phyloP scores from a whole-genome alignment of 2,113 vertebrate genomes.

The Zapus hudsonius region DNA sequence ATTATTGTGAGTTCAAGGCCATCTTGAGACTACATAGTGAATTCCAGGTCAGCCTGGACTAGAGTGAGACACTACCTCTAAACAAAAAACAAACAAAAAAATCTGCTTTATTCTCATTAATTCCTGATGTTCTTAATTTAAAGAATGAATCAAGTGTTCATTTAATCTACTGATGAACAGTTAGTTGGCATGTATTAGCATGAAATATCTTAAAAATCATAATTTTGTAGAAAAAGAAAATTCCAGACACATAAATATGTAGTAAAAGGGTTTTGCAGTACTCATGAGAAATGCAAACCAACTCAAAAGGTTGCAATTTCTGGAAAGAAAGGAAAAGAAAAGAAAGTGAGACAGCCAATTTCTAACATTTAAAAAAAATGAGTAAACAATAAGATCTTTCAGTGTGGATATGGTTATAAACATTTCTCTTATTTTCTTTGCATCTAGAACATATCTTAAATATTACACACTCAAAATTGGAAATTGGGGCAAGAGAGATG shows the following conservation, averaged over 20 bases:
- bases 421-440: neutral
- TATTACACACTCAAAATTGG: slow-evolving; percentile 35
- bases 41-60: too few species aligned
- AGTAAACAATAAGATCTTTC: neutral
- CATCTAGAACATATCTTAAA: slow-evolving; percentile 3
- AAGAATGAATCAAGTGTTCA: neutral
- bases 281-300: neutral
- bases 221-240: neutral
- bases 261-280: neutral
- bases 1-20: too few species aligned
- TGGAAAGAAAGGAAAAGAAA: neutral
- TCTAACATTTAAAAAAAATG: neutral
- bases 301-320: neutral
- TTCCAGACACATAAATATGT: neutral
- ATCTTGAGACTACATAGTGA: too few species aligned
- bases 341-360: neutral
- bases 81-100: too few species aligned
- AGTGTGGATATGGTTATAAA: neutral
- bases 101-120: neutral
- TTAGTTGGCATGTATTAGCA: neutral
- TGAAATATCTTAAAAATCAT: neutral
- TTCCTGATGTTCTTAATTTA: neutral
- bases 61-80: too few species aligned
- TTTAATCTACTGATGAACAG: neutral
- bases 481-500: too few species aligned